Base-by-base conservation (phyloP, 1,140 invertebrate genomes). In the Zaprionus taronus region DNA sequence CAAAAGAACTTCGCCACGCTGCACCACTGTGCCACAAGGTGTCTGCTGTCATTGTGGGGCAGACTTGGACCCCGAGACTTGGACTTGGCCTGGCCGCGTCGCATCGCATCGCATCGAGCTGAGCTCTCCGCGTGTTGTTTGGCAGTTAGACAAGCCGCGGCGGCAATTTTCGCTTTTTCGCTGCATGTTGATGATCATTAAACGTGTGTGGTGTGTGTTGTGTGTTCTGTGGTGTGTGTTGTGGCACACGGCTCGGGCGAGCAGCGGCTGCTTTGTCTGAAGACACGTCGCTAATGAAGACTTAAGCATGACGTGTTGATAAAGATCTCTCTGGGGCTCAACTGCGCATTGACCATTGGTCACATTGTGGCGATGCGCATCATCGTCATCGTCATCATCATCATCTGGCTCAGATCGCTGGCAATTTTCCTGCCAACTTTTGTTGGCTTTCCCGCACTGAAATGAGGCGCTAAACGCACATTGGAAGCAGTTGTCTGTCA, bases 231-330 rank as follows among this genome's bases (percentile, higher is more conserved):
- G 62, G 20, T 26, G 28, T 47, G 56, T 47, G 60, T 24, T 26
- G 38, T 47, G 9, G 41, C 17, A 55, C 24, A 44, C 4, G 26
- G 44, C 38, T 15, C 14, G 14, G 6, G 38, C 38, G 5, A 15
- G 41, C 36, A 47, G 41, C 41, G 41, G 41, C 41, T 47, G 31
- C 31, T 55, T 38, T 67, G 75, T 55, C 58, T 76, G 72, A 79
- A 73, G 80, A 72, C 47, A 51, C 81, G 68, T 80, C 75, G 81
- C 85, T 90, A 90, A 90, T 90, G 85, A 90, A 90, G 85, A 90
- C 85, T 90, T 90, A 83, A 90, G 79, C 81, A 85, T 85, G 84
- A 89, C 83, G 78, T 80, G 83, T 69, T 72, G 85, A 90, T 90
- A 91, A 73, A 90, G 85, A 90, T 90, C 76, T 58, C 63, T 24